Percentiles rank a stretch among this genome's conserved stretches.
phyloP scores from a whole-genome alignment of 1,140 invertebrate genomes.

The Ceratina calcarata region DNA sequence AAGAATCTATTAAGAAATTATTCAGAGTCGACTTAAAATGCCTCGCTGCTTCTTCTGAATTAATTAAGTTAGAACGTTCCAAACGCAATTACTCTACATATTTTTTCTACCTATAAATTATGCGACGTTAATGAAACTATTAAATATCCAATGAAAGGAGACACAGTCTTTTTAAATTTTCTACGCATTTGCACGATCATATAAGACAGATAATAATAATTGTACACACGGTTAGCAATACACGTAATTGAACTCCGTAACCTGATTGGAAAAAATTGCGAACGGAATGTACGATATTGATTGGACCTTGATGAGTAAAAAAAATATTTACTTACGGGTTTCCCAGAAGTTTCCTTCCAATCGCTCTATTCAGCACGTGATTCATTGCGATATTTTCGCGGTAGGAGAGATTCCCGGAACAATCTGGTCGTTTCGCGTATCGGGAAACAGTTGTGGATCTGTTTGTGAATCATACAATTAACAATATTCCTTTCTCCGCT shows the following conservation, averaged over 20 bases:
- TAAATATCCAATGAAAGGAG: too few species aligned
- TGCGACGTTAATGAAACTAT: too few species aligned
- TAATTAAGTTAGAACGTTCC: too few species aligned
- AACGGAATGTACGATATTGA: not conserved
- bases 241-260: not conserved
- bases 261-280: not conserved
- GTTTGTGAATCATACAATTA: slow-evolving; percentile 43
- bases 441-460: slow-evolving; percentile 28
- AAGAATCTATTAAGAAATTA: too few species aligned
- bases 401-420: slow-evolving; percentile 40
- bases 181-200: too few species aligned
- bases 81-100: too few species aligned
- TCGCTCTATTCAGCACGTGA: slow-evolving; percentile 1
- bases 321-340: not conserved
- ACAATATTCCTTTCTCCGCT: not conserved
- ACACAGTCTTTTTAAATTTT: too few species aligned
- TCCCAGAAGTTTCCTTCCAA: not conserved
- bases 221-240: too few species aligned
- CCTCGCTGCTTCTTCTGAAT: too few species aligned
- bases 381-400: not conserved
- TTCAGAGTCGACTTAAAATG: too few species aligned
- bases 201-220: too few species aligned
- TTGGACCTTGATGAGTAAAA: not conserved
- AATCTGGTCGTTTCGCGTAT: slow-evolving; percentile 45
- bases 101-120: too few species aligned